Percentiles rank a stretch among this genome's conserved stretches.
phyloP scores from a whole-genome alignment of 2,797 vertebrate genomes.

The Salmo trutta region DNA sequence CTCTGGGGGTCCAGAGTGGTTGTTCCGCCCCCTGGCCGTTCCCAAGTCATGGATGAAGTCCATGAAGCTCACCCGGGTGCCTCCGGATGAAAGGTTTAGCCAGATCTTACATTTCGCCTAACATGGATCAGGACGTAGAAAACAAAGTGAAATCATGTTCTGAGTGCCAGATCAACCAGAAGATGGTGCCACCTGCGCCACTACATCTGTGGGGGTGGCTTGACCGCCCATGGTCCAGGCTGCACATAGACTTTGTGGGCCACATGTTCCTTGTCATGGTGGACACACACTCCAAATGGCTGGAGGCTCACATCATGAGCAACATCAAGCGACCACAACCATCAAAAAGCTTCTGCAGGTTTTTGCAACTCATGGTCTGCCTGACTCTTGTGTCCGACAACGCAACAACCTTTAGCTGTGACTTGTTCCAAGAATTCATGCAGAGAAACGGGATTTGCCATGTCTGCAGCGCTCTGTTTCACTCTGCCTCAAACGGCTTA shows the following conservation, averaged over 20 bases:
- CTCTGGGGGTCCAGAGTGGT: background rate
- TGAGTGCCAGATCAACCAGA: conserved; percentile 28
- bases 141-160: conserved; percentile 29
- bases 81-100: conserved; percentile 6
- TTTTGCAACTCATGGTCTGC: no score
- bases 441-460: no score
- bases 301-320: no score
- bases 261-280: background rate
- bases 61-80: conserved; percentile 1
- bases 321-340: no score
- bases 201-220: conserved; percentile 20
- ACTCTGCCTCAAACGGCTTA: no score
- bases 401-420: background rate
- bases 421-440: background rate
- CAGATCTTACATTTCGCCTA: conserved; percentile 28
- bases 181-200: background rate
- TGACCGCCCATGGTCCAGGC: conserved; percentile 23
- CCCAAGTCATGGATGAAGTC: background rate
- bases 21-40: background rate
- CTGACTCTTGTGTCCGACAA: conserved; percentile 4
- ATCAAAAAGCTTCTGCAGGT: no score
- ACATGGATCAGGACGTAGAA: conserved; percentile 20
- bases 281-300: background rate
- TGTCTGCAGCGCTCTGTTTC: no score
- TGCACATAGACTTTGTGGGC: conserved; percentile 26